These are phyloP conservation scores for Pseudomyrmex flavicornis DNA, from an alignment of 1,140 invertebrate species.

Conservation along the genomic window DNA sequence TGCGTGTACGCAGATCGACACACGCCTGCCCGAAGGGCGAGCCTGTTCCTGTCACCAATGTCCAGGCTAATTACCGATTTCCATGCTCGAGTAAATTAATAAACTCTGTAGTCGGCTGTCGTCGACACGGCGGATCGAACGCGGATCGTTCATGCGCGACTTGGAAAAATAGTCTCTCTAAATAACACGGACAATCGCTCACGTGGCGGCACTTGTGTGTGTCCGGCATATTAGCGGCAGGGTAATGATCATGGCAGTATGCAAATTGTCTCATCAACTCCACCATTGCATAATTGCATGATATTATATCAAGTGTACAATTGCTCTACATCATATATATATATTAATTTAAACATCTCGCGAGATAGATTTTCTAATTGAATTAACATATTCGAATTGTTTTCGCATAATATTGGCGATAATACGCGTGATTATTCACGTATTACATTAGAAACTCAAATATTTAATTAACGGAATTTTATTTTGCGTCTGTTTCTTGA, in stretches of 20 bases:
- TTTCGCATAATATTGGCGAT: too few relatives aligned
- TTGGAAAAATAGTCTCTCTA: constrained; percentile 47
- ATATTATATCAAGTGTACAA: background rate
- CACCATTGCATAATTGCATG: constrained; percentile 35
- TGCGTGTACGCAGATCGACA: constrained; percentile 67
- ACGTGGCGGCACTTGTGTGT: constrained; percentile 59
- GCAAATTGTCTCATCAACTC: constrained; percentile 51
- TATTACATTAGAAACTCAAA: too few relatives aligned
- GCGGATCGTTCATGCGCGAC: constrained; percentile 70
- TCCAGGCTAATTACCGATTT: constrained; percentile 84
- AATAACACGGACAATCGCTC: constrained; percentile 61
- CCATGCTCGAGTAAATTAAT: constrained; percentile 85
- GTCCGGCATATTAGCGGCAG: constrained; percentile 51
- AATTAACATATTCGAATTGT: background rate
- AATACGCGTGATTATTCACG: too few relatives aligned
- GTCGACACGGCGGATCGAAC: constrained; percentile 72
- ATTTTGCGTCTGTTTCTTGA: background rate
- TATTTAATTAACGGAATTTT: background rate
- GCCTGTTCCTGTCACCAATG: constrained; percentile 84
- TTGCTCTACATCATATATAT: background rate
- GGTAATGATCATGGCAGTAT: constrained; percentile 53
- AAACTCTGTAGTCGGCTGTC: constrained; percentile 81
- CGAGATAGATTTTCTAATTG: background rate
- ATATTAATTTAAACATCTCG: background rate
- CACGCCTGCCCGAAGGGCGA: constrained; percentile 79